Evolutionary conservation across 2,113 vertebrate species (phyloP).

Genomic region (Notechis scutatus): DNA sequence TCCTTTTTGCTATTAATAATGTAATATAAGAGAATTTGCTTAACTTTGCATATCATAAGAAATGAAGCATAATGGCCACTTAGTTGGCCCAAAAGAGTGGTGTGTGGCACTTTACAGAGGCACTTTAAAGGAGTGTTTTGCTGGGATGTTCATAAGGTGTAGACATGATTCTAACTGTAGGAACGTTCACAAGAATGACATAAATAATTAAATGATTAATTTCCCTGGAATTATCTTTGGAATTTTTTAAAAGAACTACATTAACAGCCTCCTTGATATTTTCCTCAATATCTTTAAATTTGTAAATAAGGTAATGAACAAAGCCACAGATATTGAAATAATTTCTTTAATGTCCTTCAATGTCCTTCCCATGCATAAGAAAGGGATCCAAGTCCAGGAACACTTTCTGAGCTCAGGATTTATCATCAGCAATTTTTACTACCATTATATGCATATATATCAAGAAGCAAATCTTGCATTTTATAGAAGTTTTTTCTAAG

Average conservation of each 20-base stretch:
- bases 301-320: neutral
- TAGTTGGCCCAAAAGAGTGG: neutral
- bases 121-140: neutral
- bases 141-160: neutral
- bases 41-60: neutral
- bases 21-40: neutral
- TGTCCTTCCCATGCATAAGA: neutral
- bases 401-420: neutral
- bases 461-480: neutral
- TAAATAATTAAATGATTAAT: neutral
- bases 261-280: neutral
- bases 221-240: neutral
- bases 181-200: neutral
- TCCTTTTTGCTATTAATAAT: neutral
- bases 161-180: neutral
- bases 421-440: neutral
- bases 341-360: neutral
- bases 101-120: neutral
- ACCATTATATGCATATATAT: neutral
- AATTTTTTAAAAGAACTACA: neutral
- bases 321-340: neutral
- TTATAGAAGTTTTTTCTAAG: neutral
- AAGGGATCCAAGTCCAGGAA: neutral
- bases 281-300: neutral
- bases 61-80: neutral